Conservation (phyloP, 2,797 vertebrate genomes). For the Phrynocephalus guinanensis region DNA sequence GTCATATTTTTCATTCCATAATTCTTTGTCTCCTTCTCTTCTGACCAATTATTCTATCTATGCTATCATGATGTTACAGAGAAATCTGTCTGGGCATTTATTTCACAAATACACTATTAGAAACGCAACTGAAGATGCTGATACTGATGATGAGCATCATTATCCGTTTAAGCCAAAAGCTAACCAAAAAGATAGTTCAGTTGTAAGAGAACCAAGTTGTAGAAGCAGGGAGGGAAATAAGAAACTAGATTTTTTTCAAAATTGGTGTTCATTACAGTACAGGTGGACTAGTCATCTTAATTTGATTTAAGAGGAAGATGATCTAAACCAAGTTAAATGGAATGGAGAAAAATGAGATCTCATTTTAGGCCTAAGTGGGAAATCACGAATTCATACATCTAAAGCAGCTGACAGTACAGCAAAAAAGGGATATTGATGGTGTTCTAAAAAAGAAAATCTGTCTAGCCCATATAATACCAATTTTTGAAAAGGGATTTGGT, state of each 20-base stretch:
- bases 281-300: not conserved
- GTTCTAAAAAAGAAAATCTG: not conserved
- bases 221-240: not conserved
- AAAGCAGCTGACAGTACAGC: not conserved
- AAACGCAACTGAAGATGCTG: not conserved
- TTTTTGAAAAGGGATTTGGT: not conserved
- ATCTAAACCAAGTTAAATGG: not conserved
- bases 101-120: not conserved
- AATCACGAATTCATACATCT: not conserved
- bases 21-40: not conserved
- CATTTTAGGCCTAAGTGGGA: not conserved
- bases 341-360: not conserved
- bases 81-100: not conserved
- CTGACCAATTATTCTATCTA: not conserved
- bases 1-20: not conserved
- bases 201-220: not conserved
- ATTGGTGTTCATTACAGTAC: too few species aligned
- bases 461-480: not conserved
- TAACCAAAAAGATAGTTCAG: not conserved
- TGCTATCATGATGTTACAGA: not conserved
- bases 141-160: not conserved
- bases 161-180: slow-evolving; percentile 3
- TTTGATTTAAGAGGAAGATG: not conserved
- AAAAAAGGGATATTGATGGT: not conserved
- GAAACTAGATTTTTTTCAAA: not conserved